A percentile compares a stretch with the other conserved stretches of the same genome.
phyloP scores from a whole-genome alignment of 2,797 vertebrate species.

The Sebastes variabilis region DNA sequence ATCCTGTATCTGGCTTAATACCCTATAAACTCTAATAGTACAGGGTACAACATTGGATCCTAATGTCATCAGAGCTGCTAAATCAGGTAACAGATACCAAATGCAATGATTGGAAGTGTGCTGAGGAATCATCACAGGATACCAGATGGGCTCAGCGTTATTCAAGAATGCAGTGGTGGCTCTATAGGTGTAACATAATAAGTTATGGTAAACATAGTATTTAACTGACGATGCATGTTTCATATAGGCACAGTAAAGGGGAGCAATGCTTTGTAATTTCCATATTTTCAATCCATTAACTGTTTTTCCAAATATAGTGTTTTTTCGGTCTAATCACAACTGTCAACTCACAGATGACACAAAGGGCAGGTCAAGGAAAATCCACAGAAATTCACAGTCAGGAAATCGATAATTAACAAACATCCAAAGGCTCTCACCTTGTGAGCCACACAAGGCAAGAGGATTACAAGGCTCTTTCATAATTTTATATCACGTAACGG shows the following conservation, averaged over 20 bases:
- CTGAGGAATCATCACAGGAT: conserved; percentile 34
- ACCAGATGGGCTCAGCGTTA: background rate
- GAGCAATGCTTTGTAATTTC: background rate
- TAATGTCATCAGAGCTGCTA: conserved; percentile 53
- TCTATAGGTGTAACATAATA: background rate
- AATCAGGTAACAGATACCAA: conserved; percentile 59
- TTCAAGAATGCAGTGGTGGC: background rate
- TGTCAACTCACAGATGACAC: no score
- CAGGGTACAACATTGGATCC: conserved; percentile 47
- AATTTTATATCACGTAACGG: no score
- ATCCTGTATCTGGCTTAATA: conserved; percentile 47
- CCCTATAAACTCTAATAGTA: conserved; percentile 37
- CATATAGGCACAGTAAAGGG: background rate
- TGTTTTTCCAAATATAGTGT: background rate
- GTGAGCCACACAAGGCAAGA: no score
- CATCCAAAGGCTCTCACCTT: background rate
- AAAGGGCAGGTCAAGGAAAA: no score
- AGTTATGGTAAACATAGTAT: background rate
- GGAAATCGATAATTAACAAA: background rate
- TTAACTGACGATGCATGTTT: background rate
- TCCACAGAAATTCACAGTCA: no score
- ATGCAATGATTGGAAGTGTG: conserved; percentile 35
- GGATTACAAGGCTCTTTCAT: no score
- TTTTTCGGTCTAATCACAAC: no score
- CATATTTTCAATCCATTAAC: background rate